Evolutionary conservation across 2,113 vertebrate genomes (phyloP).

Genomic region (Hypomesus transpacificus): DNA sequence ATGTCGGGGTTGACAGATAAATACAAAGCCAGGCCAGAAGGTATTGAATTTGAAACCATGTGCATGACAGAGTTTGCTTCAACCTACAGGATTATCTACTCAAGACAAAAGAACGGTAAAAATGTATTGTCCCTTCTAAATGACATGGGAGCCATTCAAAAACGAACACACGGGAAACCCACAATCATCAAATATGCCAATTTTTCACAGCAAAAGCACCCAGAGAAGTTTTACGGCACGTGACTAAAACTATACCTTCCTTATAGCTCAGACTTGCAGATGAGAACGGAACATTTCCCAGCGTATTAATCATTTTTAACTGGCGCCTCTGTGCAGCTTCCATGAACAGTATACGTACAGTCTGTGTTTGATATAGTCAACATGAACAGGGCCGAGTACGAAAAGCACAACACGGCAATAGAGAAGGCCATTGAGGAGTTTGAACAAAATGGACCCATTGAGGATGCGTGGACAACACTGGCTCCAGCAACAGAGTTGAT

Average conservation of each 20-base stretch:
- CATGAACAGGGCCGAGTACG: not conserved
- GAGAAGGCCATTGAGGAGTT: not conserved
- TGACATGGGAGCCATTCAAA: constrained; percentile 28
- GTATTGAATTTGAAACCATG: constrained; percentile 3
- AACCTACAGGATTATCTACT: too few relatives aligned
- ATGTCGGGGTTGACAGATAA: constrained; percentile 24
- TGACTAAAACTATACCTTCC: constrained; percentile 33
- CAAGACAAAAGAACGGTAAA: too few relatives aligned
- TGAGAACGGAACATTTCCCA: not conserved
- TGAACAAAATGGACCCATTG: not conserved
- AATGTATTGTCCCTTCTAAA: constrained; percentile 18
- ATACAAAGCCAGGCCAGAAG: constrained; percentile 14
- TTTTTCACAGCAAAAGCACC: constrained; percentile 23
- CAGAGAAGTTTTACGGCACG: constrained; percentile 27
- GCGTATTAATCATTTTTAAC: not conserved
- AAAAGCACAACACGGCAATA: not conserved
- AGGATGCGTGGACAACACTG: not conserved
- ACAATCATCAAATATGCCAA: constrained; percentile 21
- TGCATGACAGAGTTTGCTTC: too few relatives aligned
- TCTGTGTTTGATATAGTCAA: not conserved
- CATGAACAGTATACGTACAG: not conserved
- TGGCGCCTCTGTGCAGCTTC: not conserved
- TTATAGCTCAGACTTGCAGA: not conserved
- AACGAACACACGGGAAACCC: constrained; percentile 21
- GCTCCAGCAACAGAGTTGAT: not conserved